Conservation (phyloP, 2,797 vertebrate genomes). For the Sebastes diaconus region DNA sequence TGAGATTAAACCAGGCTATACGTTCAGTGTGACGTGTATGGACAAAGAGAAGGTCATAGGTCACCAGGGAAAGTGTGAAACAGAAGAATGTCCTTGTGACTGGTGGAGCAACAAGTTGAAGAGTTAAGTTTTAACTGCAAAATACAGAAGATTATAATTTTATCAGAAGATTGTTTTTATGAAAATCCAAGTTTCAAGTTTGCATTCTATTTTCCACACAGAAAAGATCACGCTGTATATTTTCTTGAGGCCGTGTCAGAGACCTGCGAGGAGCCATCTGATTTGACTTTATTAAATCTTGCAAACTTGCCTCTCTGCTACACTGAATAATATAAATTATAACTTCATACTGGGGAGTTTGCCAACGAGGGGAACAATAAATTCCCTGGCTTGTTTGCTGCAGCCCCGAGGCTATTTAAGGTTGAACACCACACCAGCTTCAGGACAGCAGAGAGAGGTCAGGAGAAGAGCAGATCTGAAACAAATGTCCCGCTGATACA, state of each 20-base stretch:
- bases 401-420: conserved; percentile 13
- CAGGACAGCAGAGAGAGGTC: conserved; percentile 8
- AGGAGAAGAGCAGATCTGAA: neutral
- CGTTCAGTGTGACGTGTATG: conserved; percentile 17
- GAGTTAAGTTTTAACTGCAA: neutral
- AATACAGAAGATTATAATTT: neutral
- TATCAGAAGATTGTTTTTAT: neutral
- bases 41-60: conserved; percentile 19
- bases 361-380: conserved; percentile 20
- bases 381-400: conserved; percentile 15
- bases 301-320: conserved; percentile 12
- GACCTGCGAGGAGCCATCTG: conserved; percentile 6
- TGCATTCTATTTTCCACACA: neutral
- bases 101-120: neutral
- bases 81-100: neutral
- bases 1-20: conserved; percentile 34
- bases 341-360: conserved; percentile 33
- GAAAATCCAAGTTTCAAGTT: neutral
- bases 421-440: neutral
- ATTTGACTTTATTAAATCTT: conserved; percentile 29
- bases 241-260: conserved; percentile 13
- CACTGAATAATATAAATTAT: conserved; percentile 34
- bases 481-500: neutral
- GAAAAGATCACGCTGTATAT: neutral
- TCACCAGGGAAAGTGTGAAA: conserved; percentile 5